phyloP scores from a whole-genome alignment of 2,797 vertebrate species.

The Benthosema pterotum region DNA sequence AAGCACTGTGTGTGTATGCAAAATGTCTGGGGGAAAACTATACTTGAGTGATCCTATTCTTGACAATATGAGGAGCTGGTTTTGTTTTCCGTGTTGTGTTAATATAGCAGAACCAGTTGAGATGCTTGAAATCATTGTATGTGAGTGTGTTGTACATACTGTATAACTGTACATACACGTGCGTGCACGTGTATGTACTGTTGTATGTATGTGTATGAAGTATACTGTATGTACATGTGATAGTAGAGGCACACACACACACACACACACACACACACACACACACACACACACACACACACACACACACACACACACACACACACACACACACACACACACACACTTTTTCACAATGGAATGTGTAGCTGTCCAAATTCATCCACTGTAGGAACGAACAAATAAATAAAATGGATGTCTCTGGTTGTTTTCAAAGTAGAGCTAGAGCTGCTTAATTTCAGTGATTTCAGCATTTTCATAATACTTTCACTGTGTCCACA shows the following conservation, averaged over 20 bases:
- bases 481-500: conserved; percentile 51
- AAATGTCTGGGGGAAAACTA: not conserved
- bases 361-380: conserved; percentile 56
- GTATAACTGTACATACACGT: no score
- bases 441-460: conserved; percentile 68
- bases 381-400: conserved; percentile 40
- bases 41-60: conserved; percentile 49
- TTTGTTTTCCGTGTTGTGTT: conserved; percentile 31
- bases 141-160: no score
- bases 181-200: no score
- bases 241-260: no score
- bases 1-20: conserved; percentile 49
- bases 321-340: no score
- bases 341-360: conserved; percentile 47
- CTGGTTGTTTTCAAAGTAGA: conserved; percentile 71
- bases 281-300: no score
- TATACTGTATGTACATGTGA: no score
- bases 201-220: no score
- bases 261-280: no score
- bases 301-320: no score
- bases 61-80: conserved; percentile 44
- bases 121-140: not conserved
- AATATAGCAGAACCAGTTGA: conserved; percentile 14
- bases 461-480: conserved; percentile 48
- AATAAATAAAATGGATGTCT: conserved; percentile 46